These are phyloP conservation scores for Fratercula arctica DNA, from an alignment of 2,797 vertebrate genomes.

Conservation along the genomic window DNA sequence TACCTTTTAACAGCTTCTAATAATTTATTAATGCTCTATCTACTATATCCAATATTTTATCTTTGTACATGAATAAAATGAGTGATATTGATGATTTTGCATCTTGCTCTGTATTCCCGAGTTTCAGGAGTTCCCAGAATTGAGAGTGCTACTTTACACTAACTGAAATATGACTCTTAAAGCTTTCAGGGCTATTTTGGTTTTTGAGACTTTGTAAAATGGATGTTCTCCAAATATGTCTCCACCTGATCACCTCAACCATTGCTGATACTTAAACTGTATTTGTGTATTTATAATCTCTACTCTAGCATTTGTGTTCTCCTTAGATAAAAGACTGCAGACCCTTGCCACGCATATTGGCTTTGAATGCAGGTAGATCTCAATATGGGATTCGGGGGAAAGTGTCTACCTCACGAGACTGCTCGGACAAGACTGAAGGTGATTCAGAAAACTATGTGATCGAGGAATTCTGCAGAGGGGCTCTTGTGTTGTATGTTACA, in stretches of 20 bases:
- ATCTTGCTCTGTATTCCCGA: background rate
- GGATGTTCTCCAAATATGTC: background rate
- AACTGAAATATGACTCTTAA: background rate
- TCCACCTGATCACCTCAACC: background rate
- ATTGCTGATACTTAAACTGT: background rate
- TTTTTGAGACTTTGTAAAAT: background rate
- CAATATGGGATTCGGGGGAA: background rate
- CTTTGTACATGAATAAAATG: background rate
- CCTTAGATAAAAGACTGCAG: background rate
- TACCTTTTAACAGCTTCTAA: constrained; percentile 28
- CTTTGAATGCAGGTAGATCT: background rate
- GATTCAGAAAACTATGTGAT: background rate
- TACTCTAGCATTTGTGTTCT: background rate
- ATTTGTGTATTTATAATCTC: background rate
- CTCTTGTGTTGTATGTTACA: background rate
- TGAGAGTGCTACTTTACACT: background rate
- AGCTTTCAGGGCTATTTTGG: background rate
- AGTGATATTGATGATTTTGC: background rate
- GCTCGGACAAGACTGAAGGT: background rate
- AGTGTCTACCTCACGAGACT: background rate
- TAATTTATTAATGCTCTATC: constrained; percentile 47
- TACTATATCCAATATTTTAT: constrained; percentile 6
- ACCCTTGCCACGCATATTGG: background rate
- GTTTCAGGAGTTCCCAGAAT: background rate
- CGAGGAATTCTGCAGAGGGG: background rate